Conservation (phyloP, 2,113 vertebrate species). For the Catharus fuscescens region DNA sequence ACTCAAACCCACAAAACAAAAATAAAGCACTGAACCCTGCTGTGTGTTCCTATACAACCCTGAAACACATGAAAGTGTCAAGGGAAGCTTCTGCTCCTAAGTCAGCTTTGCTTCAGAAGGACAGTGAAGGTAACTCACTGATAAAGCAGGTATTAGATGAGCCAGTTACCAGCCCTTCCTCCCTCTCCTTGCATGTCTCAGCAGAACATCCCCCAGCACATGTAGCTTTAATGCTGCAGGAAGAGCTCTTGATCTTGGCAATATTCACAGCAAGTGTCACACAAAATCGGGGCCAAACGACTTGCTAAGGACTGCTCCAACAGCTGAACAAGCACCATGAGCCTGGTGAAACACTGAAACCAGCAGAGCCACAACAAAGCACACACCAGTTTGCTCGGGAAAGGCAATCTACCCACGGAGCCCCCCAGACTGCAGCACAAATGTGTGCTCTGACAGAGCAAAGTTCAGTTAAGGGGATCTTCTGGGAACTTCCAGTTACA, state of each 20-base stretch:
- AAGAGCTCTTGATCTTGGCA: background rate
- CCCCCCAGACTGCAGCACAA: background rate
- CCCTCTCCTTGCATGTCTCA: background rate
- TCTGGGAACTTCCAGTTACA: background rate
- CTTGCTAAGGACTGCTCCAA: background rate
- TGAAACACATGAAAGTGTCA: background rate
- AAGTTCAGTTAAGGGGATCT: background rate
- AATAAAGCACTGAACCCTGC: background rate
- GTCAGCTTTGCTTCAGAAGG: slow-evolving; percentile 44
- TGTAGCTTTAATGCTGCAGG: accelerated
- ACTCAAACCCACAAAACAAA: background rate
- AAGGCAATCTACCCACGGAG: background rate
- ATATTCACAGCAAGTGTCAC: background rate
- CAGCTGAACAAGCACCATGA: background rate
- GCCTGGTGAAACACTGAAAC: background rate
- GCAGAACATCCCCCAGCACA: background rate
- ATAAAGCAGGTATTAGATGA: slow-evolving; percentile 12
- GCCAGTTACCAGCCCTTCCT: background rate
- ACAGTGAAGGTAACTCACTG: slow-evolving; percentile 47
- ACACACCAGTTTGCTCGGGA: accelerated
- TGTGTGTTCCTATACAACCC: accelerated
- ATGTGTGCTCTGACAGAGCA: accelerated
- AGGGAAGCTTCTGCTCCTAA: background rate
- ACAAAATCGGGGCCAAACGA: accelerated
- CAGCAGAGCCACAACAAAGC: background rate